Base-by-base conservation (phyloP, 2,113 vertebrate species). In the Lipotes vexillifer region DNA sequence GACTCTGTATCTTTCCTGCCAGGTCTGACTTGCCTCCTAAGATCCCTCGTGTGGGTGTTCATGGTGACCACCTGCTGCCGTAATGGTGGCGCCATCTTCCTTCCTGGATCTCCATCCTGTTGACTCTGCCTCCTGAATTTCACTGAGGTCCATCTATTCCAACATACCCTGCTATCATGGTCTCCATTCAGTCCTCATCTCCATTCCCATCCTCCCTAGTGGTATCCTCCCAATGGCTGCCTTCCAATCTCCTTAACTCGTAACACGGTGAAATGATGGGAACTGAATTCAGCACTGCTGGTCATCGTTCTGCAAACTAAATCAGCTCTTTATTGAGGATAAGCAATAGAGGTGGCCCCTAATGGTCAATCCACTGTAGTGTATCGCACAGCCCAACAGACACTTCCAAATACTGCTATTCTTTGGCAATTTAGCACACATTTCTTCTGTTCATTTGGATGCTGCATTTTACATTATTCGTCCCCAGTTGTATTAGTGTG, bases 401-500 rank as follows among this genome's bases (percentile, higher is more conserved):
- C 27, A 25, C 41, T 75, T 57, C 75, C 31, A 38, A 89, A 85
- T 7, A 78, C 1, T 27, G 44, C 14, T 87, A 46, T 80, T 38
- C 74, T 92, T 52, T 52, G 66, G 65, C 80, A 88, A 33, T 81
- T 52, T 66, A 20, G 38, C 25, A 17, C 46, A 84, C 7, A 2
- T 68, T 94, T 87, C 83, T 90, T 80, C 87, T 78, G 49, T 41
- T 71, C 78, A n/a, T n/a, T 69, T 33, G 68, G 61, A n/a, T 84
- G 94, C 96, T 95, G 96, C 23, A 29, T 95, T 95, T 95, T 75
- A 80, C 93, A 94, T 97, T 93, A 97, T 78, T 93, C 93, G n/a
- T 12, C 66, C 69, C 96, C 90, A 85, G 80, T 69, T 81, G 59
- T n/a, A 77, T 61, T 91, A 49, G 59, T 84, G 33, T 85, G 44